Base-by-base conservation (phyloP, 2,888 invertebrate species). In the Clanis bilineata region DNA sequence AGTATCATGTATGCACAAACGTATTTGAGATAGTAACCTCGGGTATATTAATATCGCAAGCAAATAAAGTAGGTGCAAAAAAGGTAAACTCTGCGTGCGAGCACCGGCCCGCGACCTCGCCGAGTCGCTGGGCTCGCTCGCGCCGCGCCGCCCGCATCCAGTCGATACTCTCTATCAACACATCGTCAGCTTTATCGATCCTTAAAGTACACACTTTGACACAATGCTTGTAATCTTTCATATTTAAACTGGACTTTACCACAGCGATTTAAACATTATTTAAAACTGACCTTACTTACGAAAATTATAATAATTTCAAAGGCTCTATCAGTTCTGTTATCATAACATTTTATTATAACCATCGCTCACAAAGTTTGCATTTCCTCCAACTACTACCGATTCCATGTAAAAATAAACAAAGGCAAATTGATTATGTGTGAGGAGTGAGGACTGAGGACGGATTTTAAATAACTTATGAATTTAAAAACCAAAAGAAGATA, bases 81-180 rank as follows among this genome's bases (percentile, higher is more conserved):
- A 63, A 64, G 58, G 59, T 55, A 59, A 62, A 64, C 68, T 72
- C 70, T 70, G 73, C 70, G 73, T 71, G 71, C 69, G 58, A 54
- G 58, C 62, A 69, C 41, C 65, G 60, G 68, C 58, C 65, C 69
- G 68, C 67, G 66, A 64, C 66, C 63, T 32, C 60, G 63, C 32
- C 32, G 32, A 6, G 36, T 12, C 36, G 57, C 56, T 62, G 47
- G 15, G 47, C 15, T 3, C n/a, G 44, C 47, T n/a, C 15, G 45
- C 45, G 23, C 25, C 47, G 25, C n/a, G n/a, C 23, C 23, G 23
- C 23, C 45, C 2, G n/a, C 3, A 15, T n/a, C n/a, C n/a, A n/a
- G n/a, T n/a, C n/a, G n/a, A n/a, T n/a, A n/a, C n/a, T n/a, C 28
- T 18, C 28, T 32, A 51, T 32, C 32, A 51, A 32, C 51, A 32